These are phyloP conservation scores for Caradrina clavipalpis DNA, from an alignment of 2,888 invertebrate species.

Conservation along the genomic window DNA sequence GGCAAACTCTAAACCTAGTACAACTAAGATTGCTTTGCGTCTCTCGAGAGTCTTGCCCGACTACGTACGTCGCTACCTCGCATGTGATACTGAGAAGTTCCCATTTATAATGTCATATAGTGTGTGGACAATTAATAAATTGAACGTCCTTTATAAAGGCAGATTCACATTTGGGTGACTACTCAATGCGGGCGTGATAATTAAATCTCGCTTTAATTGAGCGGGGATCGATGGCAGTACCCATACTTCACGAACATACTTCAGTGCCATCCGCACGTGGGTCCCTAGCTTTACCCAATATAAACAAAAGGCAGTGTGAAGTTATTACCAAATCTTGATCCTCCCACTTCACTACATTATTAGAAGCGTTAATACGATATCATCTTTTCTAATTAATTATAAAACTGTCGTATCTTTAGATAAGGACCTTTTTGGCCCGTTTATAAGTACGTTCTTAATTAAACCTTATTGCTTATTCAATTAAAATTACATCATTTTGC, in stretches of 20 bases:
- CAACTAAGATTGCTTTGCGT: slow-evolving; percentile 22
- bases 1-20: neutral
- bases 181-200: slow-evolving; percentile 72
- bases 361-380: slow-evolving; percentile 28
- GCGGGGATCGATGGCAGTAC: slow-evolving; percentile 64
- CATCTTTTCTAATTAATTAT: slow-evolving; percentile 45
- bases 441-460: slow-evolving; percentile 37
- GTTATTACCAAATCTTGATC: slow-evolving; percentile 15
- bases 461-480: slow-evolving; percentile 35
- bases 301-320: slow-evolving; percentile 23
- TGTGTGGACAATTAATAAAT: slow-evolving; percentile 65
- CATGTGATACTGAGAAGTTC: slow-evolving; percentile 16
- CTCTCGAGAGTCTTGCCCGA: slow-evolving; percentile 13
- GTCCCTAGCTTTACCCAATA: slow-evolving; percentile 9
- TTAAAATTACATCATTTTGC: slow-evolving; percentile 43
- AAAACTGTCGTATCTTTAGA: slow-evolving; percentile 34
- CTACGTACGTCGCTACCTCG: neutral
- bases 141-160: slow-evolving; percentile 59
- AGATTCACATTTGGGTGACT: slow-evolving; percentile 59
- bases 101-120: slow-evolving; percentile 18
- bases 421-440: slow-evolving; percentile 7
- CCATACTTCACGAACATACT: slow-evolving; percentile 58
- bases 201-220: slow-evolving; percentile 78
- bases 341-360: slow-evolving; percentile 16
- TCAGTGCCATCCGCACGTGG: slow-evolving; percentile 53